Conservation (phyloP, 2,888 invertebrate species). For the Athalia cordata region DNA sequence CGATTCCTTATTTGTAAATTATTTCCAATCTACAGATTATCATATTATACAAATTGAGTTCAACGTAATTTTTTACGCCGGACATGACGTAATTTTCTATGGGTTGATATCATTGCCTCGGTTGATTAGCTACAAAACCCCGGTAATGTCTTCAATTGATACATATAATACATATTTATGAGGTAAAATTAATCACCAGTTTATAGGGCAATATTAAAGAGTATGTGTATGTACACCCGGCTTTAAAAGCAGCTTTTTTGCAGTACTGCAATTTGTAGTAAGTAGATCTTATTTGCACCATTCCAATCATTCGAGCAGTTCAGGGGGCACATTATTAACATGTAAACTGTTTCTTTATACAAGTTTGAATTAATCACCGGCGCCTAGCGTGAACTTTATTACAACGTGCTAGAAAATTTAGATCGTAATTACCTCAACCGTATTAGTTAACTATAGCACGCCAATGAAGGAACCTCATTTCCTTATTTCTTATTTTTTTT, state of each 20-base stretch:
- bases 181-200: neutral
- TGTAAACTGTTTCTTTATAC: slow-evolving; percentile 30
- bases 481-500: no score
- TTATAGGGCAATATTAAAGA: slow-evolving; percentile 4
- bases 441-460: slow-evolving; percentile 27
- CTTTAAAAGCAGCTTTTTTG: neutral
- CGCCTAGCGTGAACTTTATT: slow-evolving; percentile 41
- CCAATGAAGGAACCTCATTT: neutral
- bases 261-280: slow-evolving; percentile 14
- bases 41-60: no score
- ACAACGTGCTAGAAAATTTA: slow-evolving; percentile 39
- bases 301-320: slow-evolving; percentile 9
- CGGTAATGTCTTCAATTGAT: no score
- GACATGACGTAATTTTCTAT: no score
- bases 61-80: no score
- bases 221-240: slow-evolving; percentile 1
- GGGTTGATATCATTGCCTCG: no score
- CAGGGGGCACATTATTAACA: slow-evolving; percentile 25
- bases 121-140: no score
- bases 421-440: slow-evolving; percentile 24
- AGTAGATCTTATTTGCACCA: neutral
- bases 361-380: slow-evolving; percentile 35
- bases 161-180: neutral
- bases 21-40: no score
- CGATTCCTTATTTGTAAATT: no score